Evolutionary conservation across 2,888 invertebrate genomes (phyloP).

Genomic region (Melanotus villosus): DNA sequence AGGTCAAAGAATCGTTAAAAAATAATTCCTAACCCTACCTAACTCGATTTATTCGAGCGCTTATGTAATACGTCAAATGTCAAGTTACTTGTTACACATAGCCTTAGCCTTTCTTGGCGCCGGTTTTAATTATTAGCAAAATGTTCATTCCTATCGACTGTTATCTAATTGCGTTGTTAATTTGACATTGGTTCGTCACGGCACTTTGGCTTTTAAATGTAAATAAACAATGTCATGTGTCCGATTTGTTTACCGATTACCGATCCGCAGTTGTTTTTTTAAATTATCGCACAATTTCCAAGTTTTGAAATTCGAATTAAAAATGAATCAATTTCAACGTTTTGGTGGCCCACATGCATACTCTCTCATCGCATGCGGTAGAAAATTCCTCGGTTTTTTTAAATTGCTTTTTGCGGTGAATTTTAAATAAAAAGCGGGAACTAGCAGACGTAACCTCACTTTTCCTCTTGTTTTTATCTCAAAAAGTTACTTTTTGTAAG

Average conservation of each 20-base stretch:
- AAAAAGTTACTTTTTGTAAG: too few relatives aligned
- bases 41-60: slow-evolving; percentile 40
- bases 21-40: slow-evolving; percentile 41
- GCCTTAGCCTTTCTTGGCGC: slow-evolving; percentile 37
- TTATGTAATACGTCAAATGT: slow-evolving; percentile 44
- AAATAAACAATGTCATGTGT: slow-evolving; percentile 33
- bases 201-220: slow-evolving; percentile 16
- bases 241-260: slow-evolving; percentile 4
- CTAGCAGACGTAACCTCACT: too few relatives aligned
- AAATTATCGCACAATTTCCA: too few relatives aligned
- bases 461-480: too few relatives aligned
- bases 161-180: slow-evolving; percentile 28
- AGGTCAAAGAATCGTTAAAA: slow-evolving; percentile 68
- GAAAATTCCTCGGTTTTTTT: too few relatives aligned
- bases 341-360: too few relatives aligned
- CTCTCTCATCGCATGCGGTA: too few relatives aligned
- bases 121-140: slow-evolving; percentile 18
- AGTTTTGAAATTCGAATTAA: too few relatives aligned
- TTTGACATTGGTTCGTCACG: slow-evolving; percentile 16
- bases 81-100: slow-evolving; percentile 5
- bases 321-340: too few relatives aligned
- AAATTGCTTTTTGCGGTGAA: too few relatives aligned
- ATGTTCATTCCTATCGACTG: background rate
- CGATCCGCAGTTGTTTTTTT: slow-evolving; percentile 3
- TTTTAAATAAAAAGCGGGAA: too few relatives aligned